These are phyloP conservation scores for Microplitis mediator DNA, from an alignment of 1,140 invertebrate species.

Conservation along the genomic window DNA sequence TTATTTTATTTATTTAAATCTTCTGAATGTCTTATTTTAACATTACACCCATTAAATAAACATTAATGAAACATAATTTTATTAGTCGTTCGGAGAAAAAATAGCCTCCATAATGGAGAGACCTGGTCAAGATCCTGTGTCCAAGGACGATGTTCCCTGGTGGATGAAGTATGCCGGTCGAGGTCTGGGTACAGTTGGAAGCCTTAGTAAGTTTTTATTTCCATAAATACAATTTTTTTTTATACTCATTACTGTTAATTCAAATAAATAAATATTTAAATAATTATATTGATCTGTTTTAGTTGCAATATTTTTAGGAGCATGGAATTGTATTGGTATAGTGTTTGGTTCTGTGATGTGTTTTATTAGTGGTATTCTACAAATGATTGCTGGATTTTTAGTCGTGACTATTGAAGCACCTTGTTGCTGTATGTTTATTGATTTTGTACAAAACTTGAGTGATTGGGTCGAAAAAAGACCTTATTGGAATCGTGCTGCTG, in stretches of 20 bases:
- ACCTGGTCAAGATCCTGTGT: slow-evolving; percentile 74
- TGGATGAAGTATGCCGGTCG: slow-evolving; percentile 87
- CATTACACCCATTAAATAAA: neutral
- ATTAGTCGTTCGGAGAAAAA: slow-evolving; percentile 80
- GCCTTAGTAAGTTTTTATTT: slow-evolving; percentile 69
- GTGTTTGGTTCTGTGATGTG: slow-evolving; percentile 69
- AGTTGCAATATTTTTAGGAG: slow-evolving; percentile 89
- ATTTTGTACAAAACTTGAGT: slow-evolving; percentile 85
- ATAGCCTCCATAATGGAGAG: slow-evolving; percentile 75
- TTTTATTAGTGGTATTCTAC: slow-evolving; percentile 83
- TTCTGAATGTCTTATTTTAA: neutral
- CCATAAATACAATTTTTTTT: slow-evolving; percentile 18
- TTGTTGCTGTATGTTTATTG: slow-evolving; percentile 93
- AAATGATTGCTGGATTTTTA: slow-evolving; percentile 87
- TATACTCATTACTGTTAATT: neutral
- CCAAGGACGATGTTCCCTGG: slow-evolving; percentile 84
- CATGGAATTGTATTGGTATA: slow-evolving; percentile 78
- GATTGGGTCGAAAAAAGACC: slow-evolving; percentile 82
- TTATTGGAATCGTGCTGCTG: slow-evolving; percentile 87
- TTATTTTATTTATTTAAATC: neutral
- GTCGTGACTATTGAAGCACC: slow-evolving; percentile 89
- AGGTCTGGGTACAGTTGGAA: slow-evolving; percentile 82
- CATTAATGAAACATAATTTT: slow-evolving; percentile 13
- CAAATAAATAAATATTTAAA: slow-evolving; percentile 12
- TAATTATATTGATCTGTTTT: slow-evolving; percentile 37